A percentile compares a stretch with the other conserved stretches of the same genome.
Evolutionary conservation across 2,797 vertebrate species (phyloP).

Genomic region (Rhabdophis nuchalis): DNA sequence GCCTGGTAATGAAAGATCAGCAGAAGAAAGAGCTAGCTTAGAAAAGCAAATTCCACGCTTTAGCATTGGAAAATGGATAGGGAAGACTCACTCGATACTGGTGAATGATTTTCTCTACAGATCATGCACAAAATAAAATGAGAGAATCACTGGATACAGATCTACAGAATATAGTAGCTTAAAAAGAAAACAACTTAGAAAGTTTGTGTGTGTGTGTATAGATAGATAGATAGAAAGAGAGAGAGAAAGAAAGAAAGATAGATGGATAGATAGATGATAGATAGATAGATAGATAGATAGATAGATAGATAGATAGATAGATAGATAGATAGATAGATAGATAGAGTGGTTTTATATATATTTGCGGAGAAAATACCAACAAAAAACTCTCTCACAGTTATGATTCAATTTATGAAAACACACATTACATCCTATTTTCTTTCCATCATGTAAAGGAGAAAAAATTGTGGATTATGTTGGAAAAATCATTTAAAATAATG

Average conservation of each 20-base stretch:
- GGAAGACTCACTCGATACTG: background rate
- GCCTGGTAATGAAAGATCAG: background rate
- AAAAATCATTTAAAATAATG: conserved; percentile 64
- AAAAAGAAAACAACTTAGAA: conserved; percentile 30
- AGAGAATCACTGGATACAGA: background rate
- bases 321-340: no score
- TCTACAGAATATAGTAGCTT: conserved; percentile 7
- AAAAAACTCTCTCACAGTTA: conserved; percentile 54
- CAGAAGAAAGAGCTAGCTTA: background rate
- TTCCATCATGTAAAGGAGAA: conserved; percentile 14
- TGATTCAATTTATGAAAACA: conserved; percentile 63
- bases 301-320: no score
- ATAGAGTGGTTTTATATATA: no score
- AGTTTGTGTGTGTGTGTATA: no score
- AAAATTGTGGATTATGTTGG: conserved; percentile 56
- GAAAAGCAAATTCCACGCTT: background rate
- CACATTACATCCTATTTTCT: background rate
- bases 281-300: no score
- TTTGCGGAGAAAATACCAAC: conserved; percentile 30
- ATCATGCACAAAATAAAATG: conserved; percentile 13
- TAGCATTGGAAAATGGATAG: background rate
- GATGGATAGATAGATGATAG: no score
- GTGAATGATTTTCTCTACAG: background rate
- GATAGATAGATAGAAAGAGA: no score
- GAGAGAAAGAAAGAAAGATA: no score